Base-by-base conservation (phyloP, 2,888 invertebrate genomes). In the Phania funesta region DNA sequence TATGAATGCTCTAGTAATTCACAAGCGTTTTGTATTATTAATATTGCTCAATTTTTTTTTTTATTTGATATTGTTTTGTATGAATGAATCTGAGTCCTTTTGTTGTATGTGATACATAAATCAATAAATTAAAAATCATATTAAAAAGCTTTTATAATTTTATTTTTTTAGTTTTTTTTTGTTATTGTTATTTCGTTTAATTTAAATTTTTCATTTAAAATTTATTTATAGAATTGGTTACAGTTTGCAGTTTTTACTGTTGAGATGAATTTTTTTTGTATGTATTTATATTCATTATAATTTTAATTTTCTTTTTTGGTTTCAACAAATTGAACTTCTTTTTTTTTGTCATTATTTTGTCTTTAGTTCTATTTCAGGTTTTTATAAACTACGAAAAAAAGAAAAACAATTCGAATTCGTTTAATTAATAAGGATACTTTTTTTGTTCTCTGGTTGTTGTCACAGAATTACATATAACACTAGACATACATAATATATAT, bases 401-500 rank as follows among this genome's bases (percentile, higher is more conserved):
- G 48, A 52, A 35, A 75, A 77, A 67, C 38, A 71, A 52, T 81
- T 60, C 26, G 32, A 73, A 64, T 62, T 77, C 48, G 46, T 9
- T 76, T 71, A 64, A 74, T 76, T 67, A 70, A 73, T 68, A 76
- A 76, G 32, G 38, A 60, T 75, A 75, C 35, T 70, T 56, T 32
- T 65, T 54, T 35, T 58, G 60, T 44, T 81, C 44, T 20, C 46
- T 65, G 11, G 26, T 56, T 73, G 52, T 44, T 35, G 41, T 58
- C 64, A 58, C 62, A 67, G 77, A 77, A 62, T 71, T 81, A 81
- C 71, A 76, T 68, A 52, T 81, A 65, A 80, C 80, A 68, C 56
- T 77, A 77, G 77, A 82, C 76, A 80, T 76, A 71, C 64, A 77
- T 44, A n/a, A n/a, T n/a, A n/a, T n/a, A n/a, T n/a, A n/a, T n/a